phyloP scores from a whole-genome alignment of 2,888 invertebrate genomes.

The Tetheella fluctuosa region DNA sequence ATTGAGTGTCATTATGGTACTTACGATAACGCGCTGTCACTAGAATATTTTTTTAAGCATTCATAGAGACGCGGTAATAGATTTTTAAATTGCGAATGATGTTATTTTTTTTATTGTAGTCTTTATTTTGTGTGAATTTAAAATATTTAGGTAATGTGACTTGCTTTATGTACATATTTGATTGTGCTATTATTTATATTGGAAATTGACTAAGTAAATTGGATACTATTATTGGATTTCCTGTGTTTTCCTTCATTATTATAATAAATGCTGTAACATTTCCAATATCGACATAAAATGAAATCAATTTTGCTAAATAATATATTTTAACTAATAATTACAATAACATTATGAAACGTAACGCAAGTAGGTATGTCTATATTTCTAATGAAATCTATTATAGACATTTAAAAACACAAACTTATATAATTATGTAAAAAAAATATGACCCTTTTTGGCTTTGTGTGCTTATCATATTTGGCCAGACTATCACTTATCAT shows the following conservation, averaged over 20 bases:
- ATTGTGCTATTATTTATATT: neutral
- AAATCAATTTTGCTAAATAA: neutral
- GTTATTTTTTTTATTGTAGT: neutral
- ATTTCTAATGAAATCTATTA: too few species aligned
- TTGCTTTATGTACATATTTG: too few species aligned
- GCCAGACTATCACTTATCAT: too few species aligned
- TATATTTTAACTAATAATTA: neutral
- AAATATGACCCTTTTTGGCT: too few species aligned
- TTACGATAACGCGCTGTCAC: constrained; percentile 7
- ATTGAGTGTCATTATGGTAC: neutral
- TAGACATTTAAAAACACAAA: too few species aligned
- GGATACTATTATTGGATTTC: neutral
- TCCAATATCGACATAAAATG: neutral
- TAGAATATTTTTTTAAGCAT: constrained; percentile 14
- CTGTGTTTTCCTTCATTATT: neutral
- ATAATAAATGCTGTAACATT: neutral
- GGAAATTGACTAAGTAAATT: neutral
- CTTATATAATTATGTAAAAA: too few species aligned
- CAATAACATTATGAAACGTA: too few species aligned
- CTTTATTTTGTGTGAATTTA: neutral
- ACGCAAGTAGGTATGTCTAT: too few species aligned
- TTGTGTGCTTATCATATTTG: too few species aligned
- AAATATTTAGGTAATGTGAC: neutral
- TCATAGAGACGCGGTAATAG: constrained; percentile 27
- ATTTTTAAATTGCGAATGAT: neutral